phyloP scores from a whole-genome alignment of 2,113 vertebrate species.

The Macaca nemestrina region DNA sequence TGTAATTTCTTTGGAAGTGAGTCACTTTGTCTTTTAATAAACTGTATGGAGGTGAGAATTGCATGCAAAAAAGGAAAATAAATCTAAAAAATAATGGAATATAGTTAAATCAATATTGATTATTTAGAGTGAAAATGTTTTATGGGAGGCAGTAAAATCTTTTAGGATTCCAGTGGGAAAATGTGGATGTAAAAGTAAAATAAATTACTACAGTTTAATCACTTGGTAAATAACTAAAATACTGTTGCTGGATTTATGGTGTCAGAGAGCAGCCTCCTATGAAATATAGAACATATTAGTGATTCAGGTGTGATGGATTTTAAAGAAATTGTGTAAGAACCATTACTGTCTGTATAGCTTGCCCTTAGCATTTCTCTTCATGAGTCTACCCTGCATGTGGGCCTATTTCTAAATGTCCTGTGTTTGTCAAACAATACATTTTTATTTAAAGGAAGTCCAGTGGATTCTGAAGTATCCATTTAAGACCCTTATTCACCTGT shows the following conservation, averaged over 20 bases:
- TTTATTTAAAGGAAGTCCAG: conserved; percentile 37
- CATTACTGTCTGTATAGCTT: neutral
- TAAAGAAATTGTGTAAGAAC: neutral
- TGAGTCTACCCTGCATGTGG: neutral
- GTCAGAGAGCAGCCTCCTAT: conserved; percentile 55
- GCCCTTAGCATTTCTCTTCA: conserved; percentile 26
- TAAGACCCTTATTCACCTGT: neutral
- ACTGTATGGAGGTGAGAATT: conserved; percentile 62
- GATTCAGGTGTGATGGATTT: conserved; percentile 39
- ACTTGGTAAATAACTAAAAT: conserved; percentile 78
- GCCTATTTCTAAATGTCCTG: conserved; percentile 15
- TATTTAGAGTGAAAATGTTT: conserved; percentile 77
- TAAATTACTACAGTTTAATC: conserved; percentile 78
- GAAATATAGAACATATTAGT: conserved; percentile 46
- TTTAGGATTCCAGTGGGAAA: conserved; percentile 58
- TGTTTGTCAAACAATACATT: conserved; percentile 21
- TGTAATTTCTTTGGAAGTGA: conserved; percentile 2
- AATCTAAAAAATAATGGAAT: conserved; percentile 74
- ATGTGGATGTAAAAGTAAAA: conserved; percentile 66
- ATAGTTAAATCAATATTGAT: conserved; percentile 78
- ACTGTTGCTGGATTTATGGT: conserved; percentile 67
- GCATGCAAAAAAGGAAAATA: conserved; percentile 76
- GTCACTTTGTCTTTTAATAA: conserved; percentile 61
- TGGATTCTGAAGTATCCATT: conserved; percentile 4
- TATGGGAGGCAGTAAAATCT: conserved; percentile 73